Conservation (phyloP, 92 coral and sea anemone genomes). For the Palythoa caribaeorum region DNA sequence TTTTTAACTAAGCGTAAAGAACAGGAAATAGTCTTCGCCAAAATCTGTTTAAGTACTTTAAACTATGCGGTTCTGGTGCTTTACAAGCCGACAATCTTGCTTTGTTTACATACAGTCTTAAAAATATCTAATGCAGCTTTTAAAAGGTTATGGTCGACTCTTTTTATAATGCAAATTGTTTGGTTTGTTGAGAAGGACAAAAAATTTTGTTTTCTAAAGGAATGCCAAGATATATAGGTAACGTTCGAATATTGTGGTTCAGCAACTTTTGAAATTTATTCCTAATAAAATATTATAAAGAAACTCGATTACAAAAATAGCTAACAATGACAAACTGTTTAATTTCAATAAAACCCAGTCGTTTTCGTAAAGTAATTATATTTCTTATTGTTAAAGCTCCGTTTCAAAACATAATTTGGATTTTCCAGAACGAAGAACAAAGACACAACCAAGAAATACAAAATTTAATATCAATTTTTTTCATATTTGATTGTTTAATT, state of each 20-base stretch:
- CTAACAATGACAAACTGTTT: background rate
- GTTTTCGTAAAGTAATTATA: background rate
- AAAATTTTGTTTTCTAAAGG: background rate
- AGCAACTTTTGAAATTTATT: background rate
- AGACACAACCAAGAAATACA: too few relatives aligned
- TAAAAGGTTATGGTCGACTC: slow-evolving; percentile 1
- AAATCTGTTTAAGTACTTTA: background rate
- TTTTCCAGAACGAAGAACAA: background rate
- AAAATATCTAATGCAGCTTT: slow-evolving; percentile 15
- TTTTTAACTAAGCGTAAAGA: background rate
- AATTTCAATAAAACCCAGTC: background rate
- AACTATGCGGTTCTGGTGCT: background rate
- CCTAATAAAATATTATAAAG: background rate
- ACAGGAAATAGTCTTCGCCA: slow-evolving; percentile 21
- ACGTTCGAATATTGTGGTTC: background rate
- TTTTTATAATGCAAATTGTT: background rate
- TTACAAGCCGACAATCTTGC: background rate
- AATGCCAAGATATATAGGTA: background rate
- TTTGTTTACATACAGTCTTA: background rate
- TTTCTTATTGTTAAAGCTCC: background rate
- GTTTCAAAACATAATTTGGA: background rate
- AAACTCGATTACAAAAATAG: background rate
- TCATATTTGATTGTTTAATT: background rate
- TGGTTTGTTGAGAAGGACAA: background rate
- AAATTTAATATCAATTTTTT: background rate